These are phyloP conservation scores for Eidolon helvum DNA, from an alignment of 2,113 vertebrate genomes.

Conservation along the genomic window DNA sequence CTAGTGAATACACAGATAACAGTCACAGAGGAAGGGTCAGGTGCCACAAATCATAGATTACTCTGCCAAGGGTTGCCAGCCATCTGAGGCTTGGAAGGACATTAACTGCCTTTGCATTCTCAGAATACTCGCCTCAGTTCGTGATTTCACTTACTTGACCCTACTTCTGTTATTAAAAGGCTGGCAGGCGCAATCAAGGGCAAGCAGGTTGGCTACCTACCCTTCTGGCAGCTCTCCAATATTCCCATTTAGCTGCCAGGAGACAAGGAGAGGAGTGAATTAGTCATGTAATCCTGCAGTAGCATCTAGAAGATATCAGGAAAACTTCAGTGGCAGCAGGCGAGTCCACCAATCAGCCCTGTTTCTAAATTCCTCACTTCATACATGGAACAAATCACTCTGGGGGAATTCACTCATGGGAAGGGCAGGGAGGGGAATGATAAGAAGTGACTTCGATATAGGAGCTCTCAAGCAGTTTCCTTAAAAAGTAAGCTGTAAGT, in stretches of 20 bases:
- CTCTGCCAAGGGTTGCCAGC: constrained; percentile 74
- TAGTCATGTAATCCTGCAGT: constrained; percentile 29
- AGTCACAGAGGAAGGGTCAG: constrained; percentile 70
- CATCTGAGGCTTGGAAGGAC: constrained; percentile 73
- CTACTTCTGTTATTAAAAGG: constrained; percentile 77
- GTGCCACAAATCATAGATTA: constrained; percentile 75
- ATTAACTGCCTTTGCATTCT: constrained; percentile 73
- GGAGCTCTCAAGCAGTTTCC: not conserved
- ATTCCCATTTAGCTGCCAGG: constrained; percentile 77
- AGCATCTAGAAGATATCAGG: constrained; percentile 59
- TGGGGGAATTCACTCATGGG: not conserved
- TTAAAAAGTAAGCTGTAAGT: not conserved
- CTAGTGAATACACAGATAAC: constrained; percentile 75
- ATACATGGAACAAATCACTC: not conserved
- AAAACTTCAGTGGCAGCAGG: constrained; percentile 32
- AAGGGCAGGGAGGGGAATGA: not conserved
- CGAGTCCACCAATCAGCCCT: not conserved
- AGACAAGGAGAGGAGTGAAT: constrained; percentile 59
- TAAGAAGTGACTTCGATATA: not conserved
- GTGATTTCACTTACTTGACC: constrained; percentile 76
- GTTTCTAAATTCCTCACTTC: not conserved
- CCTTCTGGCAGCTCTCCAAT: constrained; percentile 73
- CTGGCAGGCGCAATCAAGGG: constrained; percentile 74
- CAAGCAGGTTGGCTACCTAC: constrained; percentile 77
- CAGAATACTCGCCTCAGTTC: constrained; percentile 65